phyloP scores from a whole-genome alignment of 2,797 vertebrate genomes.

The Peromyscus aztecus region DNA sequence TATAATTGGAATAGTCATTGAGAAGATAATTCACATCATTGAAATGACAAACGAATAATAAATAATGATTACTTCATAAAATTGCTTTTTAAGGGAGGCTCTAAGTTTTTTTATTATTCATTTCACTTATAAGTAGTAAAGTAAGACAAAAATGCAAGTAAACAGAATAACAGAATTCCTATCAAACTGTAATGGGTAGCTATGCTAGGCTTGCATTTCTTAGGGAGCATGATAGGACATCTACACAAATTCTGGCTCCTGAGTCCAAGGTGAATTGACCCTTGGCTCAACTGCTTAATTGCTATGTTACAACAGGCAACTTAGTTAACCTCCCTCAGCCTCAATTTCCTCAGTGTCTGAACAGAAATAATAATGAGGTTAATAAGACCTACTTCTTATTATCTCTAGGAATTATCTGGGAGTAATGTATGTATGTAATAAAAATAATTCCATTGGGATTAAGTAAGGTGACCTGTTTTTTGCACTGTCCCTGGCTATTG shows the following conservation, averaged over 20 bases:
- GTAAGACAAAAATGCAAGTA: background rate
- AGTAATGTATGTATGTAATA: constrained; percentile 18
- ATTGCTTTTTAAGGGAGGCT: background rate
- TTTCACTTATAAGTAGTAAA: constrained; percentile 51
- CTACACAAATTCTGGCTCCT: background rate
- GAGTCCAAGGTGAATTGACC: background rate
- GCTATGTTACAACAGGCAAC: background rate
- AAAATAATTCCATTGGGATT: background rate
- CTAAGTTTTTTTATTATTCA: background rate
- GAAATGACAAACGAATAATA: background rate
- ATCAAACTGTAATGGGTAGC: background rate
- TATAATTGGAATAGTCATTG: constrained; percentile 1
- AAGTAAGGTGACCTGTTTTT: background rate
- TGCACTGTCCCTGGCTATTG: background rate
- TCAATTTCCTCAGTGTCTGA: constrained; percentile 57
- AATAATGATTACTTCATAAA: constrained; percentile 11
- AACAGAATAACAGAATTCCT: background rate
- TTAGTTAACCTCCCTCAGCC: constrained; percentile 33
- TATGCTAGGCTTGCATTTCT: background rate
- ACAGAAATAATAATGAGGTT: constrained; percentile 29
- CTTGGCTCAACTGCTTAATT: constrained; percentile 53
- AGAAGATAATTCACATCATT: background rate
- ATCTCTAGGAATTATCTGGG: constrained; percentile 6
- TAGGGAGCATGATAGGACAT: background rate
- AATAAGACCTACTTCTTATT: constrained; percentile 57